These are phyloP conservation scores for Anniella stebbinsi DNA, from an alignment of 2,797 vertebrate species.

Conservation along the genomic window DNA sequence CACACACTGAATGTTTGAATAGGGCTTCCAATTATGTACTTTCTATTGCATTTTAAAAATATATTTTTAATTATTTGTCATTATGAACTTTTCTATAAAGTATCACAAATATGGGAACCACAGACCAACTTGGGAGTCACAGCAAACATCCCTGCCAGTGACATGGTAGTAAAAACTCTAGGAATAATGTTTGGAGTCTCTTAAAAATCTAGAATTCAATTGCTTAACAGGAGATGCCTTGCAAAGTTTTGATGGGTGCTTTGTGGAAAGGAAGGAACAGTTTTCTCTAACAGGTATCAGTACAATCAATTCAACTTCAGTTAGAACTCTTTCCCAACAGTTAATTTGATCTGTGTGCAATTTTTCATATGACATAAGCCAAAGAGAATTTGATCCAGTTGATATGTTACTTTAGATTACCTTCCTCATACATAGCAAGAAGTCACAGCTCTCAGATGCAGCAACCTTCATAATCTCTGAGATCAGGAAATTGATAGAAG, in stretches of 20 bases:
- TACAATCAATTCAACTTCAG: neutral
- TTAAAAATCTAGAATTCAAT: neutral
- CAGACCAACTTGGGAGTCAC: neutral
- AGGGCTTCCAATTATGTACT: no score
- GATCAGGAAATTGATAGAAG: neutral
- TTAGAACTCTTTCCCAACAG: neutral
- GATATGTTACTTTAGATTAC: neutral
- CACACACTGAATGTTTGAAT: no score
- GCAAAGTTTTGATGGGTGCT: neutral
- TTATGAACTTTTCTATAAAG: neutral
- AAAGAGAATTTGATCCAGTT: neutral
- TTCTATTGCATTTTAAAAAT: no score
- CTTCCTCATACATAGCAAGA: neutral
- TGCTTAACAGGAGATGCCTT: neutral
- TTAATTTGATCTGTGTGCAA: neutral
- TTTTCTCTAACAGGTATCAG: neutral
- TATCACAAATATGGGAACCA: neutral
- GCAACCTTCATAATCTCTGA: neutral
- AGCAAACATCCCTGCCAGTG: neutral
- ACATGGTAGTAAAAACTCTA: neutral
- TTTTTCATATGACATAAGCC: neutral
- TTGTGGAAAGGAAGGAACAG: neutral
- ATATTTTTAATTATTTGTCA: no score
- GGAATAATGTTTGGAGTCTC: neutral
- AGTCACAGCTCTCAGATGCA: neutral